Evolutionary conservation across 2,113 vertebrate species (phyloP), one percentile per base, ranked within the genome.

Genomic region (Cyprinodon variegatus): DNA sequence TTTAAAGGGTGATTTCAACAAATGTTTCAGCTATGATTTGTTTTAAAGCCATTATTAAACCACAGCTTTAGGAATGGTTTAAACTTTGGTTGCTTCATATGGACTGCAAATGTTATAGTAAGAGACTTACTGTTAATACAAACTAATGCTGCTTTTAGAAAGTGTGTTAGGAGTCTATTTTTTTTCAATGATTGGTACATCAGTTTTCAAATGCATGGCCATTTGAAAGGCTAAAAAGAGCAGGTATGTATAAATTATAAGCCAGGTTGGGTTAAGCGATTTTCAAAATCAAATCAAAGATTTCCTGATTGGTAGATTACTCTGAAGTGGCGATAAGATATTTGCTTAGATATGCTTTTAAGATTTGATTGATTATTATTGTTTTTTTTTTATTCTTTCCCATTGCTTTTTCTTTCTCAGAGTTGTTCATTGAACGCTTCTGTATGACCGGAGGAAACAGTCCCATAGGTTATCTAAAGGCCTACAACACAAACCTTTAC

Each of bases 381-480:
- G 70, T 11, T 38, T 29, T 46, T 38, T 29, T 46, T 11, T 14
- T 1, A 39, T 20, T 36, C 7, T 38, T 37, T 40, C 4, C 20
- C 73, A 13, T 68, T 7, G 37, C 3, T 62, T 1, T 4, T 72
- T 46, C 13, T 79, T 65, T 65, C 45, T 65, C 89, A 99, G 97
- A 94, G 75, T 89, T 99, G 79, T 95, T 96, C 89, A 95, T 99
- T 3, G 97, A 99, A 89, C 95, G 97, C 77, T 98, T 98, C 94
- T 98, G 97, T 87, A 97, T 99, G 97, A 98, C 97, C 0, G 97
- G 97, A 11, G 97, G 97, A 75, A 98, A 98, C 70, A 99, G 97
- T 90, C 96, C 96, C 60, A 96, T 98, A 70, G 94, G 95, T 86
- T 98, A 98, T 90, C 89, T 99, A 87, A 99, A 98, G 91, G 98